Base-by-base conservation (phyloP, 2,113 vertebrate genomes). In the Antechinus stuartii region DNA sequence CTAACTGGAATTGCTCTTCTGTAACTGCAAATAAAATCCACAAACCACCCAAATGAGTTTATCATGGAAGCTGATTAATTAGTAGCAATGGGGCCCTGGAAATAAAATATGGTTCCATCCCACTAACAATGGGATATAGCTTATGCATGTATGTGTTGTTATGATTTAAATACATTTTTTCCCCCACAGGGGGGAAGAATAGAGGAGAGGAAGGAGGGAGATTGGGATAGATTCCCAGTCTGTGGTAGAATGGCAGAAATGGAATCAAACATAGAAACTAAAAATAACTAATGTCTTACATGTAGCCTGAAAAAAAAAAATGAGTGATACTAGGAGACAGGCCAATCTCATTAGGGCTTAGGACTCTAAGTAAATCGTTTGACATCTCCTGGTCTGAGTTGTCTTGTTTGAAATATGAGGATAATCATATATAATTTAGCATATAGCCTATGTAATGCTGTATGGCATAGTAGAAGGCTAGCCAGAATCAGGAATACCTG, bases 61-160 rank as follows among this genome's bases (percentile, higher is more conserved):
- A 95, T 96, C 92, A 22, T 92, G 52, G 90, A 92, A 97, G 92
- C 55, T 96, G 96, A 97, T 98, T 98, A 98, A 98, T 97, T 98
- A 97, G 94, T 90, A 96, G 47, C 26, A 10, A 94, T 3, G 11
- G 54, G 89, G 57, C 93, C 90, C 96, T 96, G 94, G 61, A 98
- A 98, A 96, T 96, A 97, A 96, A 96, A 95, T 90, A 53, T 52
- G 76, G 91, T 95, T 96, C 94, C 94, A 93, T 94, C 92, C 97
- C 96, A 97, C 96, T 97, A 96, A 93, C 24, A 95, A 1, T 68
- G 94, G 90, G 91, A 94, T 55, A 24, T 52, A 90, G 95, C 94
- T 97, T 96, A 93, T 92, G 95, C 56, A 92, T 84, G n/a, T 7
- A n/a, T 61, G 89, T 95, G 90, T 46, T 47, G 5, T 89, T 90